Conservation (phyloP, 2,113 vertebrate species). For the Microtus montanus region DNA sequence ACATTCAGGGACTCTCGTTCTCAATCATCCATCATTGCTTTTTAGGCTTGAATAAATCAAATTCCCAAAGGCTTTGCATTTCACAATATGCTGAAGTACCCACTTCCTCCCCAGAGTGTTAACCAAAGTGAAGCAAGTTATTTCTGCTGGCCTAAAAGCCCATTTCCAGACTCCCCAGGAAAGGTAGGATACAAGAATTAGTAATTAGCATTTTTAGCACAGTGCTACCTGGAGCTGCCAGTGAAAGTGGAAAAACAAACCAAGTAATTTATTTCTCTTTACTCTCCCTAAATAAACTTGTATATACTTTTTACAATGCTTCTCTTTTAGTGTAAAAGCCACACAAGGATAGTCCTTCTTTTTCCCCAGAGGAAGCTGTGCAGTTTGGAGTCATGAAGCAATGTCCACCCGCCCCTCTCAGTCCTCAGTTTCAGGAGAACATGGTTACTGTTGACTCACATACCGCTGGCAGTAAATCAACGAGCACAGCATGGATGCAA, state of each 20-base stretch:
- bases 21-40: constrained; percentile 38
- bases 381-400: not conserved
- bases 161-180: constrained; percentile 40
- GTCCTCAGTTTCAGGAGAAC: constrained; percentile 15
- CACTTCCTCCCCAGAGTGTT: constrained; percentile 60
- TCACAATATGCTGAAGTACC: constrained; percentile 73
- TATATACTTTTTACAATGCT: not conserved
- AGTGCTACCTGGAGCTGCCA: constrained; percentile 13
- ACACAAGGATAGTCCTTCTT: constrained; percentile 38
- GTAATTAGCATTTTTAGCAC: constrained; percentile 46
- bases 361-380: constrained; percentile 42
- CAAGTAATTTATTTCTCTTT: constrained; percentile 52
- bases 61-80: constrained; percentile 64
- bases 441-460: not conserved
- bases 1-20: constrained; percentile 43
- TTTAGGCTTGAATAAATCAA: not conserved
- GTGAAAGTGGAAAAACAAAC: constrained; percentile 25
- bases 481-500: constrained; percentile 41
- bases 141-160: constrained; percentile 23
- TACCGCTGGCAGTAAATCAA: constrained; percentile 43
- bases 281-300: constrained; percentile 40
- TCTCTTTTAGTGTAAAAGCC: constrained; percentile 16
- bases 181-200: constrained; percentile 39
- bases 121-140: constrained; percentile 23
- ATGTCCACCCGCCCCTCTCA: not conserved